A percentile compares a stretch with the other conserved stretches of the same genome.
phyloP scores from a whole-genome alignment of 2,888 invertebrate genomes.

The Marronus borbonicus region DNA sequence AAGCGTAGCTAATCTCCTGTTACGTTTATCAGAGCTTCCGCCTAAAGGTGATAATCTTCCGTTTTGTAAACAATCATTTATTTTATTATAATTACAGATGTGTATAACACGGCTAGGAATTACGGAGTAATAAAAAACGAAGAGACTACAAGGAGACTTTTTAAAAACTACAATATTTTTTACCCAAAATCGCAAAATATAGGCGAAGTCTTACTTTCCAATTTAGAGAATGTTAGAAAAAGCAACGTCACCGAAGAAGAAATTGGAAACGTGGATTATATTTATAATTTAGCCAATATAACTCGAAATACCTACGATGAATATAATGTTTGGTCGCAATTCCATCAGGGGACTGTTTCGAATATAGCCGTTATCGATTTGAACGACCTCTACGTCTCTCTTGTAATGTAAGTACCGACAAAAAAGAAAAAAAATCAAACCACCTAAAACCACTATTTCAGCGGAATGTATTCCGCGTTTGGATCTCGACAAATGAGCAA shows the following conservation, averaged over 20 bases:
- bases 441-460: conserved; percentile 59
- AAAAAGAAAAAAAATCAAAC: background rate
- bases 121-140: conserved; percentile 50
- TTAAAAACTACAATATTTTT: conserved; percentile 65
- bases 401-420: conserved; percentile 75
- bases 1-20: conserved; percentile 73
- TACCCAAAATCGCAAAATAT: conserved; percentile 64
- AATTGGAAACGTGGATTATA: conserved; percentile 55
- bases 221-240: conserved; percentile 63
- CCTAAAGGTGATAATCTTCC: conserved; percentile 62
- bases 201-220: conserved; percentile 63
- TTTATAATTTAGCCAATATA: conserved; percentile 63
- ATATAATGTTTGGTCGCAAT: conserved; percentile 62
- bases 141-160: conserved; percentile 61
- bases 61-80: background rate
- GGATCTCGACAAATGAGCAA: conserved; percentile 72
- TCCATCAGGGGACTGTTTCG: conserved; percentile 71
- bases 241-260: conserved; percentile 62
- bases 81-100: conserved; percentile 61
- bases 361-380: conserved; percentile 79
- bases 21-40: conserved; percentile 71
- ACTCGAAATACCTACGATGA: conserved; percentile 62
- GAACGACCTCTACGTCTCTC: conserved; percentile 78
- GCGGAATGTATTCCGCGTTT: conserved; percentile 74
- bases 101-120: conserved; percentile 65